A percentile compares a stretch with the other conserved stretches of the same genome.
phyloP scores from a whole-genome alignment of 2,113 vertebrate species.

The Urocolius indicus region DNA sequence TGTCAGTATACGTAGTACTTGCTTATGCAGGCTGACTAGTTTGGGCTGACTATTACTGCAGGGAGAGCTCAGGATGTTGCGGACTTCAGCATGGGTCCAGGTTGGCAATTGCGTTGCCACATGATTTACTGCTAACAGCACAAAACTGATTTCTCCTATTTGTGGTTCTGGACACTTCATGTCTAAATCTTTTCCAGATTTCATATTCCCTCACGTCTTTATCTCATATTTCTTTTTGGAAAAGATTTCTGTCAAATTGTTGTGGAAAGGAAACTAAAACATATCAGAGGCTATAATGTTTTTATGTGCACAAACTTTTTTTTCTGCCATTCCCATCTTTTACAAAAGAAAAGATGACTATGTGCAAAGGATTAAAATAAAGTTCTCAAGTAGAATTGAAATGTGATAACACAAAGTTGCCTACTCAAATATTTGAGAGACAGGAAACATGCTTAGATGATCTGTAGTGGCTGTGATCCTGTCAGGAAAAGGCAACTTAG shows the following conservation, averaged over 20 bases:
- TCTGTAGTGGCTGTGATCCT: neutral
- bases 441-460: neutral
- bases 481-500: neutral
- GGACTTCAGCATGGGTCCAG: neutral
- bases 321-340: neutral
- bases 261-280: neutral
- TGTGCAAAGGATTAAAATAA: neutral
- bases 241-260: neutral
- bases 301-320: neutral
- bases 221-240: neutral
- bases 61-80: rapidly evolving
- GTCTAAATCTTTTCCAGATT: neutral
- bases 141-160: neutral
- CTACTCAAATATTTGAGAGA: neutral
- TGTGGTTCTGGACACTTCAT: neutral
- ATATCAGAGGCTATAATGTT: neutral
- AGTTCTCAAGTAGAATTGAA: neutral
- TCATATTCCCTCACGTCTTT: neutral
- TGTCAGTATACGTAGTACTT: neutral
- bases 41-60: neutral
- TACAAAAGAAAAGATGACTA: neutral
- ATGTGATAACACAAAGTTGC: neutral
- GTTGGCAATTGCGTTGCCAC: neutral
- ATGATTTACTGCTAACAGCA: neutral
- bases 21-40: neutral